phyloP scores from a whole-genome alignment of 2,888 invertebrate genomes.

The Troides aeacus region DNA sequence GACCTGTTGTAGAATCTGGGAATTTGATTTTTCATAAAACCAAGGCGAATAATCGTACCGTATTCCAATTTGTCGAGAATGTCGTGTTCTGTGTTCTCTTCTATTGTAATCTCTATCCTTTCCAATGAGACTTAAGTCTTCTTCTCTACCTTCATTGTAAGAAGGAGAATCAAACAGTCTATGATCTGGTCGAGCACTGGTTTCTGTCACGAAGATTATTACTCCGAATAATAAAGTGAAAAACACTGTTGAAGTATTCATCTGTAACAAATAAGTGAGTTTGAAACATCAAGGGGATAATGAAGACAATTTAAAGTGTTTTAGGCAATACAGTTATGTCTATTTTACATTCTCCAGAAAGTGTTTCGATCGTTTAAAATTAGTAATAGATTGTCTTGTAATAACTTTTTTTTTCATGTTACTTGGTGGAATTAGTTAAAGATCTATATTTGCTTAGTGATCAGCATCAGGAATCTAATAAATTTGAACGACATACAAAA shows the following conservation, averaged over 20 bases:
- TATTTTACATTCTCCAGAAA: neutral
- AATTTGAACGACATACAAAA: neutral
- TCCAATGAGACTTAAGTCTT: neutral
- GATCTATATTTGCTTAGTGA: neutral
- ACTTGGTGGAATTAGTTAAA: neutral
- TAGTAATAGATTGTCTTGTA: neutral
- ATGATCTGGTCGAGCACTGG: constrained; percentile 14
- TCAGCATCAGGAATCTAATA: neutral
- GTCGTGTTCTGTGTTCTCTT: constrained; percentile 15
- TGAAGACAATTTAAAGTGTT: neutral
- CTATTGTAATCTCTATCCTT: constrained; percentile 3
- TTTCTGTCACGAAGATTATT: neutral
- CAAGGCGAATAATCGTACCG: constrained; percentile 14
- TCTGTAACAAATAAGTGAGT: constrained; percentile 22
- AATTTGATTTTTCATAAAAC: constrained; percentile 5
- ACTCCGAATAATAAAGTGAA: constrained; percentile 10
- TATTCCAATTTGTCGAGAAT: constrained; percentile 17
- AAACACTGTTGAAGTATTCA: constrained; percentile 14
- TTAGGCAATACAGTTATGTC: neutral
- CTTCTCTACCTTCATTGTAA: constrained; percentile 6
- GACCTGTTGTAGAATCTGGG: neutral
- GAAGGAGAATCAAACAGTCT: constrained; percentile 2
- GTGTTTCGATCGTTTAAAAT: neutral
- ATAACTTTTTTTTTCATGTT: neutral
- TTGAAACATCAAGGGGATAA: neutral